Conservation (phyloP, 2,113 vertebrate species). For the Lathamus discolor region DNA sequence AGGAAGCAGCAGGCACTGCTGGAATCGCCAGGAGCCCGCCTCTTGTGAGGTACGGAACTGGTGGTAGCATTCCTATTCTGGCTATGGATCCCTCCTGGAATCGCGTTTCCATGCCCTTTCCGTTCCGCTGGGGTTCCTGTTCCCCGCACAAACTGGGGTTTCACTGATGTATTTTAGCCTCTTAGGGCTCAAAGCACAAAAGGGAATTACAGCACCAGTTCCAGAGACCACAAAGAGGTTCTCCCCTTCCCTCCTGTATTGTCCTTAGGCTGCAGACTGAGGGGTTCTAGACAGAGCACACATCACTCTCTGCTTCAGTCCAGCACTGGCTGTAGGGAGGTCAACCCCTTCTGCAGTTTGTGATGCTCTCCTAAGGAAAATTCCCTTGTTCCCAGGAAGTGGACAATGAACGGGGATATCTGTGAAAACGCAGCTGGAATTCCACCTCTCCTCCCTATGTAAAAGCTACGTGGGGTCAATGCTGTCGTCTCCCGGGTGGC, state of each 20-base stretch:
- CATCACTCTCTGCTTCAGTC: neutral
- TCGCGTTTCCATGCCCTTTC: neutral
- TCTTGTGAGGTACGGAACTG: neutral
- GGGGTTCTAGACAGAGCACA: neutral
- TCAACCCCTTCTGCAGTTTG: neutral
- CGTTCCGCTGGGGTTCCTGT: neutral
- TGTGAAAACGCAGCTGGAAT: neutral
- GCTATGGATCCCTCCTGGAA: neutral
- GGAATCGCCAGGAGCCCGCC: neutral
- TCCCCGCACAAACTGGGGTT: neutral
- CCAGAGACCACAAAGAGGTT: neutral
- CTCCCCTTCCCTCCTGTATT: neutral
- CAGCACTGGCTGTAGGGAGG: neutral
- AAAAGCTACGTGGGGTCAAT: neutral
- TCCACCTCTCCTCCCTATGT: neutral
- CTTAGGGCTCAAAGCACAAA: neutral
- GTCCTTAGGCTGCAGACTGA: neutral
- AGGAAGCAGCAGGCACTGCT: constrained; percentile 25
- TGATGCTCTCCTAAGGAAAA: neutral
- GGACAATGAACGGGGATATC: neutral
- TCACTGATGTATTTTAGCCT: neutral
- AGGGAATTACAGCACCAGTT: neutral
- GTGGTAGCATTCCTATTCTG: neutral
- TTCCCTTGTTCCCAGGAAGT: neutral
- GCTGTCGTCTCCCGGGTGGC: neutral